A percentile compares a stretch with the other conserved stretches of the same genome.
Conservation (phyloP, 2,113 vertebrate genomes). For the Lampris megalopsis region DNA sequence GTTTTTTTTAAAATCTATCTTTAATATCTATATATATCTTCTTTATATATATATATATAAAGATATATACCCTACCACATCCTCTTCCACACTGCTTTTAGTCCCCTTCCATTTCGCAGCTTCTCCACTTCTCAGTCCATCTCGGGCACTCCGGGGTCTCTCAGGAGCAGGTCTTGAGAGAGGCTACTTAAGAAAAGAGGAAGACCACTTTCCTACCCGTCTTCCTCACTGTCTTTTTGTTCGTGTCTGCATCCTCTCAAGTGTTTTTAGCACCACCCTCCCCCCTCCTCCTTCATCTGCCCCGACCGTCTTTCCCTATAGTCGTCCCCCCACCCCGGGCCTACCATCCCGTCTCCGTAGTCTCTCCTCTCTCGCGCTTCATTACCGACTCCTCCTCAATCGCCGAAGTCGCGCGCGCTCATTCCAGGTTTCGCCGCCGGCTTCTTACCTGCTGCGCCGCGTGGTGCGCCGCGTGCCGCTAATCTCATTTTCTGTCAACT, state of each 20-base stretch:
- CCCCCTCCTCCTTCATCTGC: slow-evolving; percentile 30
- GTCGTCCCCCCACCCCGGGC: slow-evolving; percentile 42
- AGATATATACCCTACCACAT: slow-evolving; percentile 19
- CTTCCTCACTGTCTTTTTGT: slow-evolving; percentile 40
- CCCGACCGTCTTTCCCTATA: slow-evolving; percentile 12
- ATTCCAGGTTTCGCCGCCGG: slow-evolving; percentile 15
- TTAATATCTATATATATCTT: background rate
- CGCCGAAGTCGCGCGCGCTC: slow-evolving; percentile 43
- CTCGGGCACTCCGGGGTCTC: slow-evolving; percentile 47
- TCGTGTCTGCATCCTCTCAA: slow-evolving; percentile 23
- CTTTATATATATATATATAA: slow-evolving; percentile 9
- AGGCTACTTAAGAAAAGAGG: slow-evolving; percentile 14
- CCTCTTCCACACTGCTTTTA: slow-evolving; percentile 29
- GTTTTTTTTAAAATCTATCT: too few relatives aligned
- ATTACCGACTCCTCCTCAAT: slow-evolving; percentile 65
- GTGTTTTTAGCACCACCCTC: slow-evolving; percentile 14
- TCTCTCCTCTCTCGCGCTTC: slow-evolving; percentile 45
- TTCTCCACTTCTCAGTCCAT: slow-evolving; percentile 43
- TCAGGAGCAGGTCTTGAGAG: slow-evolving; percentile 55
- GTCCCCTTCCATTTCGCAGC: slow-evolving; percentile 42
- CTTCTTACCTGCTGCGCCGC: slow-evolving; percentile 23
- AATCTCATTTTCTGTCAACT: slow-evolving; percentile 44
- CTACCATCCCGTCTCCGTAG: slow-evolving; percentile 34
- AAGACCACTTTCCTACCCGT: slow-evolving; percentile 27
- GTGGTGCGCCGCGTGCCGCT: background rate